These are phyloP conservation scores for Teleopsis dalmanni DNA, from an alignment of 1,140 invertebrate genomes.

Conservation along the genomic window DNA sequence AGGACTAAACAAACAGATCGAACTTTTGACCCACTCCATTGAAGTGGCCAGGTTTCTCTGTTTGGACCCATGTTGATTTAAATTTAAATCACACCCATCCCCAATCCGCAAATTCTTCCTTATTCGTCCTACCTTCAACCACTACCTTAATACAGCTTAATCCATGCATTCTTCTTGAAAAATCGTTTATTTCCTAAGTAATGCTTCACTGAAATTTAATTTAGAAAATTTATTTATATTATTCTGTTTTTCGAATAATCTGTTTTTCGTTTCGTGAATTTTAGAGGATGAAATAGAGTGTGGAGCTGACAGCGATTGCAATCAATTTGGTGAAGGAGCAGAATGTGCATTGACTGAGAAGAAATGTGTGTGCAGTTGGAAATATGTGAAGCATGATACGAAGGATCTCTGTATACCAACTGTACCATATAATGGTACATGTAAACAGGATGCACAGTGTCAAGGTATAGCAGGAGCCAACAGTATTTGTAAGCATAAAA, in stretches of 20 bases:
- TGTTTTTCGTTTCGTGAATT: neutral
- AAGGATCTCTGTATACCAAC: neutral
- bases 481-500: neutral
- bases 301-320: neutral
- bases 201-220: neutral
- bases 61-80: too few species aligned
- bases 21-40: too few species aligned
- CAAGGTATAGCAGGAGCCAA: neutral
- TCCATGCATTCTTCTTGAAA: neutral
- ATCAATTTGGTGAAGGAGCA: neutral
- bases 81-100: too few species aligned
- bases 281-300: neutral
- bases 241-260: neutral
- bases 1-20: too few species aligned
- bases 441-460: neutral
- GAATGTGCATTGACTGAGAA: neutral
- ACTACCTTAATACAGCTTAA: too few species aligned
- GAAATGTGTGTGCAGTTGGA: neutral
- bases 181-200: neutral
- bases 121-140: too few species aligned
- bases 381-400: neutral
- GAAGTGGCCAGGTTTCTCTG: too few species aligned
- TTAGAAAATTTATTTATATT: neutral
- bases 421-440: conserved; percentile 1
- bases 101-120: too few species aligned